Evolutionary conservation across 1,140 invertebrate species (phyloP).

Genomic region (Notospermus geniculatus): DNA sequence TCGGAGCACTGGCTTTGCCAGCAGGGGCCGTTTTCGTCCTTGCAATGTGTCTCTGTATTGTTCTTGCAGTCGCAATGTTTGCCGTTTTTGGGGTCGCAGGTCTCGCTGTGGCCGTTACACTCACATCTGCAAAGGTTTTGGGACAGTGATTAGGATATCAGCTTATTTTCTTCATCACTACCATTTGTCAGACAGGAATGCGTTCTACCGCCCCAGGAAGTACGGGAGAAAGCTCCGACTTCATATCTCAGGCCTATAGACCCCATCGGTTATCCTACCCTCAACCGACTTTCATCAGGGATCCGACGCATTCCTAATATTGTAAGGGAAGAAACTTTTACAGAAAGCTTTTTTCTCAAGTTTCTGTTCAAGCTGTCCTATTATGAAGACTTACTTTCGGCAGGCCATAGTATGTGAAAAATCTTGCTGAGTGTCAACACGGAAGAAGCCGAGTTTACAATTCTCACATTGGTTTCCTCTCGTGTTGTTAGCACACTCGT

Average conservation of each 20-base stretch:
- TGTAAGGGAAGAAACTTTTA: too few relatives aligned
- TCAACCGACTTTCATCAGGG: too few relatives aligned
- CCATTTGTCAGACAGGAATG: too few relatives aligned
- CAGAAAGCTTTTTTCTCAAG: too few relatives aligned
- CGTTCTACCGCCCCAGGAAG: too few relatives aligned
- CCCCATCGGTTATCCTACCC: too few relatives aligned
- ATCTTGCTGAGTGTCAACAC: conserved; percentile 65
- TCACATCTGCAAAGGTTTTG: conserved; percentile 72
- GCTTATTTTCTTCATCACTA: too few relatives aligned
- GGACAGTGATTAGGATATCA: too few relatives aligned
- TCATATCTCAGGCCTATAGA: too few relatives aligned
- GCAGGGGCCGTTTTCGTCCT: conserved; percentile 66
- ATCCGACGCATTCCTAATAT: too few relatives aligned
- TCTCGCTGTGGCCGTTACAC: conserved; percentile 91
- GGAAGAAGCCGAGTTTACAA: conserved; percentile 81
- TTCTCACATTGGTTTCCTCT: conserved; percentile 78
- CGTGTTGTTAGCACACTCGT: conserved; percentile 83
- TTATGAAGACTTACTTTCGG: conserved; percentile 63
- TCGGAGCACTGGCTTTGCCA: conserved; percentile 87
- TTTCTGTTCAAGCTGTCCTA: too few relatives aligned
- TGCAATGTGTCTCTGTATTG: conserved; percentile 88
- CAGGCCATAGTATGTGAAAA: conserved; percentile 70
- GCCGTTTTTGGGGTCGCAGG: conserved; percentile 86
- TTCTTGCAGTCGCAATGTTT: conserved; percentile 92
- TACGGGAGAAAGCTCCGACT: too few relatives aligned